A percentile compares a stretch with the other conserved stretches of the same genome.
phyloP scores from a whole-genome alignment of 64 coral and sea anemone species.

The Stichodactyla mertensii region DNA sequence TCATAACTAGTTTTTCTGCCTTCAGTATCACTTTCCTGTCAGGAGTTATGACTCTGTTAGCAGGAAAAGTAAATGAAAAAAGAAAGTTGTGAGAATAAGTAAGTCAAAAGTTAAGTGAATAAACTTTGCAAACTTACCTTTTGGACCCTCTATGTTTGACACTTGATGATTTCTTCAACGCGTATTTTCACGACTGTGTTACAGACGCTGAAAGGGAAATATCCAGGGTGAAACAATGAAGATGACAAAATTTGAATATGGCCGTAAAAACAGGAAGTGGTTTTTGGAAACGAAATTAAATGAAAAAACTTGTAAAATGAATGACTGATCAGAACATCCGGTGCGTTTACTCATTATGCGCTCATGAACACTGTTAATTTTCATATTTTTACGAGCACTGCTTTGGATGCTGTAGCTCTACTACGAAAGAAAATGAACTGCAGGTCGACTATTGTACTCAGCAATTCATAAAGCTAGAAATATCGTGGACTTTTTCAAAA shows the following conservation, averaged over 20 bases:
- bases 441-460: neutral
- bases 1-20: no score
- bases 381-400: no score
- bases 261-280: neutral
- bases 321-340: slow-evolving; percentile 1
- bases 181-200: neutral
- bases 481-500: neutral
- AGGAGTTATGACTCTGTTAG: no score
- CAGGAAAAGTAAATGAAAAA: no score
- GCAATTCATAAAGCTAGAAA: neutral
- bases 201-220: neutral
- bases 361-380: no score
- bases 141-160: neutral
- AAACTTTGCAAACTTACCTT: neutral
- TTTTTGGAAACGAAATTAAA: neutral
- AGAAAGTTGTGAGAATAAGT: no score
- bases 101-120: no score
- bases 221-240: neutral
- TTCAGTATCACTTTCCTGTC: no score
- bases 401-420: no score
- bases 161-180: neutral
- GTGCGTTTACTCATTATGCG: neutral
- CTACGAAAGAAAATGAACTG: no score
- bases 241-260: neutral
- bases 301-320: neutral